Evolutionary conservation across 2,797 vertebrate genomes (phyloP), one percentile per base, ranked within the genome.

Genomic region (Crypturellus tataupa): DNA sequence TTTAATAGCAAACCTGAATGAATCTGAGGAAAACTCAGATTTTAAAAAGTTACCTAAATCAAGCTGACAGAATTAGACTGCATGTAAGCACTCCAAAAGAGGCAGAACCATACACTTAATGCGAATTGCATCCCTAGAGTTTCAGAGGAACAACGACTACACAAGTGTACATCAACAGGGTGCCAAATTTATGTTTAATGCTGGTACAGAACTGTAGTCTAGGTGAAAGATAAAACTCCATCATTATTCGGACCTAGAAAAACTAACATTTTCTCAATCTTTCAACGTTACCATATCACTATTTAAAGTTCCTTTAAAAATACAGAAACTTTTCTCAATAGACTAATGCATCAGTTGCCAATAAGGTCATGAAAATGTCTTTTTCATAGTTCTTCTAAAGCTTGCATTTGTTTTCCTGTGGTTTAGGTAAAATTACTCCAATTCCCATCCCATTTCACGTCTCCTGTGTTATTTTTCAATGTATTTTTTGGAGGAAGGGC

Each of bases 1-100:
- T 96, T 96, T 95, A 97, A 97, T 56, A 95, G 91, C 97, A 97
- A 97, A 97, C 93, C 27, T 95, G 95, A 97, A 97, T 75, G 95
- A 97, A 96, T 91, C 67, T 0, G 79, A 96, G 76, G 91, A 92
- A 97, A 97, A 96, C 63, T 91, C 93, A 58, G 59, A 83, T 87
- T 80, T 95, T 96, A 29, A 88, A 76, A 77, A 94, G 44, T 75
- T 85, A 97, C 92, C 95, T 96, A 88, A 95, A 80, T 89, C 80
- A 44, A 87, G 75, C 35, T 60, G 27, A 58, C 56, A 83, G 95
- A 79, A 94, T 72, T 78, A 90, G 94, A 69, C 63, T 29, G 95
- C 44, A 24, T 39, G 49, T 44, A 86, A 90, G 79, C 21, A 29
- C 33, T 37, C 7, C 53, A 64, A 86, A 76, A 79, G 53, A 80